phyloP scores from a whole-genome alignment of 2,888 invertebrate genomes.

The Icerya purchasi region DNA sequence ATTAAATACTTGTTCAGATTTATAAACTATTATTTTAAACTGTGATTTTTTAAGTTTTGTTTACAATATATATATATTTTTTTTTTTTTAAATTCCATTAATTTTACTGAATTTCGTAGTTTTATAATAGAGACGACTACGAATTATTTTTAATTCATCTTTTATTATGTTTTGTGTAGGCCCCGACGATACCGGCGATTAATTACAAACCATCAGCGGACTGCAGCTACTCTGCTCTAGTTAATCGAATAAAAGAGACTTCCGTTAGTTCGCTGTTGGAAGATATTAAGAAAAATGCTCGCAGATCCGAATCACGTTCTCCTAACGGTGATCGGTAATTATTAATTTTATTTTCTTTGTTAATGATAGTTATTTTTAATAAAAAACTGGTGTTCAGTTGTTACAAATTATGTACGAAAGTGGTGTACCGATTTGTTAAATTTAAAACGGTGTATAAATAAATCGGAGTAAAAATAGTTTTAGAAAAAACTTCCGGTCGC shows the following conservation, averaged over 20 bases:
- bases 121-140: too few relatives aligned
- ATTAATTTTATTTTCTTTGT: background rate
- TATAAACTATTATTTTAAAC: background rate
- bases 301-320: background rate
- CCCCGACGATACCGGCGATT: slow-evolving; percentile 38
- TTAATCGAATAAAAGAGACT: slow-evolving; percentile 61
- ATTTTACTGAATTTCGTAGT: too few relatives aligned
- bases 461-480: too few relatives aligned
- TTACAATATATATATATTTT: background rate
- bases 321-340: background rate
- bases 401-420: too few relatives aligned
- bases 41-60: background rate
- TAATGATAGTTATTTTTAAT: too few relatives aligned
- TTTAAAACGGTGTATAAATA: too few relatives aligned
- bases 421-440: too few relatives aligned
- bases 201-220: slow-evolving; percentile 63
- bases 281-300: background rate
- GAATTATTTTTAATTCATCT: too few relatives aligned
- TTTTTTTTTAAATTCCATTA: too few relatives aligned
- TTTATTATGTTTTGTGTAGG: slow-evolving; percentile 26
- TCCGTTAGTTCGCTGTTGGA: slow-evolving; percentile 17
- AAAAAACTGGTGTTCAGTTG: too few relatives aligned
- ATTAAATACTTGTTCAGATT: background rate
- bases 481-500: too few relatives aligned
- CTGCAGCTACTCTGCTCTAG: slow-evolving; percentile 70